phyloP scores from a whole-genome alignment of 1,140 invertebrate species.

The Drosophila aff. region DNA sequence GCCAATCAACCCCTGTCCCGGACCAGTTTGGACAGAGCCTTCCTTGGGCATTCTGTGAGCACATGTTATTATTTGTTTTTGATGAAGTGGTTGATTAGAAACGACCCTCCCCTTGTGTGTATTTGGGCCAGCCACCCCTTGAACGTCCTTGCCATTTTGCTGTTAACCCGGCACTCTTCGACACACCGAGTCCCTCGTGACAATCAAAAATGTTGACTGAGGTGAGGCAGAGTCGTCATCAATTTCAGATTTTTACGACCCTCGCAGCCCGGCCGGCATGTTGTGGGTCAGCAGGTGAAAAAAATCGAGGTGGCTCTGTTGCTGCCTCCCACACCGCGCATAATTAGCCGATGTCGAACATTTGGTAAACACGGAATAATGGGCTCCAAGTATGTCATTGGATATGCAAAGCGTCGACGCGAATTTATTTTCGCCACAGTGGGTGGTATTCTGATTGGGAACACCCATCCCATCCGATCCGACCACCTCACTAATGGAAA shows the following conservation, averaged over 20 bases:
- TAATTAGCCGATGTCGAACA: slow-evolving; percentile 59
- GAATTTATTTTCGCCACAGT: slow-evolving; percentile 74
- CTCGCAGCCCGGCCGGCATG: neutral
- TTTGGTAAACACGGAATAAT: slow-evolving; percentile 57
- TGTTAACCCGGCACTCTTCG: slow-evolving; percentile 12
- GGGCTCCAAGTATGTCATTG: slow-evolving; percentile 50
- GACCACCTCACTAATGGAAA: slow-evolving; percentile 28
- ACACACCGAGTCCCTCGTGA: neutral
- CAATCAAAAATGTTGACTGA: slow-evolving; percentile 7
- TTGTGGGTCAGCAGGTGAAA: slow-evolving; percentile 75
- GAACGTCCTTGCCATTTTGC: slow-evolving; percentile 31
- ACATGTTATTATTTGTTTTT: slow-evolving; percentile 68
- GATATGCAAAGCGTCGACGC: slow-evolving; percentile 67
- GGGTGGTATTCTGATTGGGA: slow-evolving; percentile 71
- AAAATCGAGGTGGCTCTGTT: slow-evolving; percentile 27
- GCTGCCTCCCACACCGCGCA: slow-evolving; percentile 29
- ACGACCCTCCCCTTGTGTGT: slow-evolving; percentile 29
- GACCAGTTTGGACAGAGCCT: slow-evolving; percentile 1
- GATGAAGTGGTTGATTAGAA: slow-evolving; percentile 57
- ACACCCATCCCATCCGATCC: slow-evolving; percentile 14
- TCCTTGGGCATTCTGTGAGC: slow-evolving; percentile 32
- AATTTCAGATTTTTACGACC: slow-evolving; percentile 32
- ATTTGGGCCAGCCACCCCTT: neutral
- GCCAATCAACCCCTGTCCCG: slow-evolving; percentile 58
- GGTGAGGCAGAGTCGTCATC: slow-evolving; percentile 26